A percentile compares a stretch with the other conserved stretches of the same genome.
phyloP scores from a whole-genome alignment of 2,888 invertebrate species.

The Eupithecia pulchellata region DNA sequence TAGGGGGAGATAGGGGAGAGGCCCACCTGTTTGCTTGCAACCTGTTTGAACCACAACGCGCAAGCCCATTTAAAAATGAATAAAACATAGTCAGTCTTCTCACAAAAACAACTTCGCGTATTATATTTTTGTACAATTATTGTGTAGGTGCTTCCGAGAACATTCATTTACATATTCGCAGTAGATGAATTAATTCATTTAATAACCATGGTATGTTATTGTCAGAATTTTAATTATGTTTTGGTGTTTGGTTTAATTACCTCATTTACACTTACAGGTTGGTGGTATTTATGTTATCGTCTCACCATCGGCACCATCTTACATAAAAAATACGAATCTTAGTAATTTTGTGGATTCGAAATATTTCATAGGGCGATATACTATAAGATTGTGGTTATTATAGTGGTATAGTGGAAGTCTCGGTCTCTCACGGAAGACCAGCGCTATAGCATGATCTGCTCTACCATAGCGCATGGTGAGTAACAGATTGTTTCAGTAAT shows the following conservation, averaged over 20 bases:
- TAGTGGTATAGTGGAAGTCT: too few species aligned
- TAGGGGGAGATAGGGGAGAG: slow-evolving; percentile 29
- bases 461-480: too few species aligned
- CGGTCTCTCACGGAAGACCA: too few species aligned
- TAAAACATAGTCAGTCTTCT: slow-evolving; percentile 38
- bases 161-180: slow-evolving; percentile 36
- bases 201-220: slow-evolving; percentile 36
- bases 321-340: not conserved
- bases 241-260: slow-evolving; percentile 11
- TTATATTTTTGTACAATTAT: slow-evolving; percentile 31
- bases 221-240: slow-evolving; percentile 21
- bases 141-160: slow-evolving; percentile 34
- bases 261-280: slow-evolving; percentile 14
- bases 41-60: slow-evolving; percentile 56
- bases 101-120: slow-evolving; percentile 35
- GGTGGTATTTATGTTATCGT: not conserved
- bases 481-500: too few species aligned
- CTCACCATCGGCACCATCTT: not conserved
- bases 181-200: slow-evolving; percentile 35
- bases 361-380: not conserved
- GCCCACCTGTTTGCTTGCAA: slow-evolving; percentile 61
- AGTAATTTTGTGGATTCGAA: not conserved
- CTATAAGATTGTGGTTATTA: too few species aligned
- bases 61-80: slow-evolving; percentile 35
- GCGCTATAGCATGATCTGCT: too few species aligned